These are phyloP conservation scores for Phasia obesa DNA, from an alignment of 2,888 invertebrate species.

Conservation along the genomic window DNA sequence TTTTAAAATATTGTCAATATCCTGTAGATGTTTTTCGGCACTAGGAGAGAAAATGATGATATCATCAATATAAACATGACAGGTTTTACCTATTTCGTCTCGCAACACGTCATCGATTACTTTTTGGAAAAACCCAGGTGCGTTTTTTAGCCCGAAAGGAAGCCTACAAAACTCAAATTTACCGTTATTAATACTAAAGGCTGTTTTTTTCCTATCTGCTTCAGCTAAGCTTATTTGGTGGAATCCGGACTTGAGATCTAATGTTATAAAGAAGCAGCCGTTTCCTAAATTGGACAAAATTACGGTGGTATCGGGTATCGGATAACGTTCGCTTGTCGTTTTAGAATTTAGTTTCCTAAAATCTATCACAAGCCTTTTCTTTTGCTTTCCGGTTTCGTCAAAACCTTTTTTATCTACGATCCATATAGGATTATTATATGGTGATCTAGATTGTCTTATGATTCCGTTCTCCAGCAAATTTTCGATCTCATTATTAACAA, in stretches of 20 bases:
- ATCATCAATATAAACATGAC: constrained; percentile 39
- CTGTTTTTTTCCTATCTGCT: constrained; percentile 44
- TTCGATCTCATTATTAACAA: constrained; percentile 13
- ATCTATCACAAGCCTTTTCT: constrained; percentile 37
- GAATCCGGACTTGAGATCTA: constrained; percentile 48
- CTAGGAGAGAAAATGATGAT: constrained; percentile 9
- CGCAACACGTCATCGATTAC: constrained; percentile 30
- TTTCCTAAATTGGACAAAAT: constrained; percentile 32
- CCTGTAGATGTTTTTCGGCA: constrained; percentile 14
- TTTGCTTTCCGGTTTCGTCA: constrained; percentile 39
- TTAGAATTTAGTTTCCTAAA: constrained; percentile 46
- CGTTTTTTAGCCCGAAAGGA: too few relatives aligned
- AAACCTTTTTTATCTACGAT: constrained; percentile 44
- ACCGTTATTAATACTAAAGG: constrained; percentile 28
- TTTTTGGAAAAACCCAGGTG: constrained; percentile 29
- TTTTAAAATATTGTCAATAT: constrained; percentile 20
- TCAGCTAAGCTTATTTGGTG: constrained; percentile 55
- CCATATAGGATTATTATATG: too few relatives aligned
- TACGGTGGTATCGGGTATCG: constrained; percentile 30
- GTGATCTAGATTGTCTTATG: constrained; percentile 35
- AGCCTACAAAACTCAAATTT: too few relatives aligned
- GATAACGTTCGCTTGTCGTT: constrained; percentile 37
- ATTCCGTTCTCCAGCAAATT: constrained; percentile 28
- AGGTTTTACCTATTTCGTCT: constrained; percentile 23
- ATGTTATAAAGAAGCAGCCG: constrained; percentile 19